Evolutionary conservation across 2,113 vertebrate genomes (phyloP), one percentile per base, ranked within the genome.

Genomic region (Scomber scombrus): DNA sequence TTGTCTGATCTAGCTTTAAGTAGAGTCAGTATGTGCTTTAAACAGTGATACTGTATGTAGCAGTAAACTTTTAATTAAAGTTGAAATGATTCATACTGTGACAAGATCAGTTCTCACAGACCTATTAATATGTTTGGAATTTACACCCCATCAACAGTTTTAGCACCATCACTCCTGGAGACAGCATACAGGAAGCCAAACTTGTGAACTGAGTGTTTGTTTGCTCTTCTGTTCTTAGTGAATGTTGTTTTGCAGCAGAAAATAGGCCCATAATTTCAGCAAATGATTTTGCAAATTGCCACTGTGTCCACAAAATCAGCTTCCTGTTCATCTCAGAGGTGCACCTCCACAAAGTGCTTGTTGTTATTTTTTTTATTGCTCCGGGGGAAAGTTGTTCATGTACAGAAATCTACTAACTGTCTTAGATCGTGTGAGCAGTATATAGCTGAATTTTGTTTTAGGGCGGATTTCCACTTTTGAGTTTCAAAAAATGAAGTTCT

Each of bases 381-480:
- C 15, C 6, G 3, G 80, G 78, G 68, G 3, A 65, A 81, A 78
- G 56, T 71, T 62, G 51, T 63, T 71, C 10, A 79, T 68, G 50
- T 68, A 46, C 40, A 47, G 52, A 83, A 81, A 86, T 80, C 68
- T 31, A 46, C 43, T 68, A 34, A 86, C 67, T 81, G 67, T 88
- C 78, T 87, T 51, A 26, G 61, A 84, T 85, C 80, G 71, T 70
- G 74, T 77, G 57, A 82, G 77, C 19, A 65, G 56, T 76, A 77
- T 40, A 40, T 16, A 63, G 79, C 81, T 70, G 47, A 81, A 85
- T 82, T 82, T 83, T 54, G 79, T 87, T 88, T 75, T 18, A 70
- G 85, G 85, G 71, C 19, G 7, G 54, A 78, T 89, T 89, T 89
- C 72, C 40, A 70, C 49, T 81, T 26, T 80, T 19, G 14, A 79